Evolutionary conservation across 2,888 invertebrate species (phyloP), one percentile per base, ranked within the genome.

Genomic region (Ichneumoninae sp.): DNA sequence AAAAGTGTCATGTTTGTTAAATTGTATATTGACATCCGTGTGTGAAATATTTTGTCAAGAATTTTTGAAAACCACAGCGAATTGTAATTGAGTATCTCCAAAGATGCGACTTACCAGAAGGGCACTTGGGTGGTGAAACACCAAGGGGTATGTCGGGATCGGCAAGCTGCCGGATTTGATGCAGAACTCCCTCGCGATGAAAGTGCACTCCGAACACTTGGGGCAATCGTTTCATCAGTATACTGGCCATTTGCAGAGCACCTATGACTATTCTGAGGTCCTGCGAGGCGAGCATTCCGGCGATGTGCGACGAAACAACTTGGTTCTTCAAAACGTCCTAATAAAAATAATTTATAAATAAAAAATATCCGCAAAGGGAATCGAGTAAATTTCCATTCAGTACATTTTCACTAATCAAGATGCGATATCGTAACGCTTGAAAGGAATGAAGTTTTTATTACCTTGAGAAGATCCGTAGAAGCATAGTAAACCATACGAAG

Each of bases 221-320:
- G 0, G 99, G 98, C 89, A 99, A 94, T 91, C 99, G 98, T 94
- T 98, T 97, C 98, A 99, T 98, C 85, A 99, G 95, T 89, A 99
- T 98, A 94, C 98, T 98, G 5, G 98, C 98, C 96, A 99, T 97
- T 94, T 99, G 99, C 74, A 99, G 95, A 60, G 99, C 98, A 76
- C 98, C 98, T 70, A 99, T 99, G 63, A 99, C 98, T 92, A 99
- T 98, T 91, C 98, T 96, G 86, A 99, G 95, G 95, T 99, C 99
- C 93, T 97, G 98, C 4, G 99, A 99, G 0, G 99, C 98, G 96
- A 99, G 96, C 99, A 99, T 99, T 82, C 98, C 98, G 44, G 99
- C 99, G 92, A 99, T 98, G 94, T 99, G 99, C 90, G 99, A 99
- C 85, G 98, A 98, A 80, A 98, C 98, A 87, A 98, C 96, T 93